phyloP scores from a whole-genome alignment of 2,888 invertebrate genomes.

The Dynastes maya region DNA sequence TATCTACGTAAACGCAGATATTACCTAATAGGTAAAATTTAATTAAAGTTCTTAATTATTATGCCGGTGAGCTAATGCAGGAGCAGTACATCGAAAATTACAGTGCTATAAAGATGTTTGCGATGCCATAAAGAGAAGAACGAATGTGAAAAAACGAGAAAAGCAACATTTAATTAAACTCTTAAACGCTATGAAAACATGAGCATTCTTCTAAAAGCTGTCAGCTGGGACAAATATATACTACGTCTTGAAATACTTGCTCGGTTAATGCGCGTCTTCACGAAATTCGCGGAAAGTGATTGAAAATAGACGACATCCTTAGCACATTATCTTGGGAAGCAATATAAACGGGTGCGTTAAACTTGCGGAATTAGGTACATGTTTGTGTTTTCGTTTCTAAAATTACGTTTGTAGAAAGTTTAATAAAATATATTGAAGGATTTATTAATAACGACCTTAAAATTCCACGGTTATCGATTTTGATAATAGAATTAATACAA shows the following conservation, averaged over 20 bases:
- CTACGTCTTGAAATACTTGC: neutral
- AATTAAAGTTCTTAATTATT: conserved; percentile 42
- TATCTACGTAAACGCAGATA: conserved; percentile 25
- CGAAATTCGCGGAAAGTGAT: conserved; percentile 24
- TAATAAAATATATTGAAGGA: no score
- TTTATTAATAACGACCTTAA: neutral
- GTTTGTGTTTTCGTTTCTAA: no score
- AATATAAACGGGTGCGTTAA: no score
- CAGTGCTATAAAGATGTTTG: conserved; percentile 40
- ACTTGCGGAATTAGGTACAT: no score
- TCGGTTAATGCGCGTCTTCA: neutral
- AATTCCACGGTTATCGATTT: neutral
- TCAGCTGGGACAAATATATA: conserved; percentile 36
- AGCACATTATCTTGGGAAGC: neutral
- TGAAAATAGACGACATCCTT: conserved; percentile 15
- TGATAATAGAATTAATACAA: no score
- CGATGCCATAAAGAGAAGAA: conserved; percentile 33
- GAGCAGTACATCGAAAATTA: conserved; percentile 40
- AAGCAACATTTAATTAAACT: conserved; percentile 38
- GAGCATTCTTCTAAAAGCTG: conserved; percentile 18
- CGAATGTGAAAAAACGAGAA: conserved; percentile 18
- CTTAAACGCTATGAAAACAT: conserved; percentile 38
- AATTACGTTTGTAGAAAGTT: no score
- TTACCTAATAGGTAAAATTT: conserved; percentile 41
- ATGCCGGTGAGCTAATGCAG: conserved; percentile 27